These are phyloP conservation scores for Drosophila eohydei DNA, from an alignment of 2,888 invertebrate genomes.

Conservation along the genomic window DNA sequence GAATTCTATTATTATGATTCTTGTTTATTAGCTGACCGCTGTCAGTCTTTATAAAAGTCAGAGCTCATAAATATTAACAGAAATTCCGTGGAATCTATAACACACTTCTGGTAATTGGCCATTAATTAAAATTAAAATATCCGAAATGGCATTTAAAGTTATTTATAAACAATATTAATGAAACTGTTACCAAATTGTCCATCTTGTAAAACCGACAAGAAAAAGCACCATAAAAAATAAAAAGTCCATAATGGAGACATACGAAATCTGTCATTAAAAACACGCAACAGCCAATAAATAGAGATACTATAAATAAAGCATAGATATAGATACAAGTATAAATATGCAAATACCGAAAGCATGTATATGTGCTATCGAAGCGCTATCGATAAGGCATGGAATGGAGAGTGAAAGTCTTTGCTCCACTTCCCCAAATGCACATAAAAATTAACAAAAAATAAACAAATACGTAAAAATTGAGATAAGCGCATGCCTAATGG, in stretches of 20 bases:
- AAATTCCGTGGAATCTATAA: conserved; percentile 40
- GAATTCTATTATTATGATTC: conserved; percentile 29
- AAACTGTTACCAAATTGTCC: conserved; percentile 15
- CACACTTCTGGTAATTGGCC: conserved; percentile 40
- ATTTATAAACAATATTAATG: conserved; percentile 40
- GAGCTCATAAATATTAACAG: conserved; percentile 29
- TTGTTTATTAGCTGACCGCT: conserved; percentile 56
- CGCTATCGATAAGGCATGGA: conserved; percentile 27
- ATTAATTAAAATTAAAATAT: conserved; percentile 55
- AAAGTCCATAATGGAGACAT: conserved; percentile 49
- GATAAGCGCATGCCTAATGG: conserved; percentile 40
- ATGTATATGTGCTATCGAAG: conserved; percentile 24
- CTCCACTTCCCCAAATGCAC: conserved; percentile 39
- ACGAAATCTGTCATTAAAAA: conserved; percentile 57
- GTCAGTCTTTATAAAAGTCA: conserved; percentile 69
- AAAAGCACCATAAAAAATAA: conserved; percentile 35
- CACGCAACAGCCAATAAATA: conserved; percentile 40
- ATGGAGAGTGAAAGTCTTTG: conserved; percentile 58
- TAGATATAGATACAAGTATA: conserved; percentile 17
- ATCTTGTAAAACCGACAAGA: conserved; percentile 1
- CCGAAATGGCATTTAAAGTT: conserved; percentile 25
- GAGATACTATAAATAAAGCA: conserved; percentile 14
- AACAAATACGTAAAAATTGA: conserved; percentile 52
- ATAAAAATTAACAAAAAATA: conserved; percentile 60
- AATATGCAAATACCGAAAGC: conserved; percentile 1